A percentile compares a stretch with the other conserved stretches of the same genome.
Evolutionary conservation across 2,888 invertebrate genomes (phyloP).

Genomic region (Lasius platythorax): DNA sequence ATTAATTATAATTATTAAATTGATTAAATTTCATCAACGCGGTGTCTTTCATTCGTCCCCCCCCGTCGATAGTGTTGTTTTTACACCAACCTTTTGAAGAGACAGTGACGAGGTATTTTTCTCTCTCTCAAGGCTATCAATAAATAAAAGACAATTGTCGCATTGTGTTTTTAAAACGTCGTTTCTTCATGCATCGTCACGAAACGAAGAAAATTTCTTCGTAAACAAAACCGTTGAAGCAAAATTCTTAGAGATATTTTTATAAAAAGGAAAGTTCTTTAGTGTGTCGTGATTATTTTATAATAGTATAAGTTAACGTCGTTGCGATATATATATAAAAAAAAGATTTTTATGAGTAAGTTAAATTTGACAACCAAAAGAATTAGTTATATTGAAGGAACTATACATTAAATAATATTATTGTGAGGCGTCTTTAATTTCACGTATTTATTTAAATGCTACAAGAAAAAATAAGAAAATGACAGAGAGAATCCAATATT

Average conservation of each 20-base stretch:
- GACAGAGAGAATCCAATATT: not conserved
- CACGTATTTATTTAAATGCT: not conserved
- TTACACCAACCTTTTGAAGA: slow-evolving; percentile 4
- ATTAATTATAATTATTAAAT: too few species aligned
- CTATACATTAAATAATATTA: not conserved
- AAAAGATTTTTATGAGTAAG: not conserved
- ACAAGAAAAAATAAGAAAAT: not conserved
- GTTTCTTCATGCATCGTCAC: slow-evolving; percentile 14
- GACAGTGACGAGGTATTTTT: not conserved
- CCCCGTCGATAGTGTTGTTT: not conserved
- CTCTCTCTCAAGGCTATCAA: not conserved
- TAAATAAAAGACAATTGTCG: slow-evolving; percentile 21
- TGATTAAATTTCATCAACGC: slow-evolving; percentile 44
- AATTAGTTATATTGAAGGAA: not conserved
- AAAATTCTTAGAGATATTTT: not conserved
- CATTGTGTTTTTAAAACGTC: slow-evolving; percentile 33
- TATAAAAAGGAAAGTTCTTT: not conserved
- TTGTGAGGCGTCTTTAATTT: not conserved
- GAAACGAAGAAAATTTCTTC: not conserved
- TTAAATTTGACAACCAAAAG: not conserved
- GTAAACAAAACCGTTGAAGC: not conserved
- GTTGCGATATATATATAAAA: not conserved
- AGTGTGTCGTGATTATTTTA: not conserved
- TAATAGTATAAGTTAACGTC: not conserved
- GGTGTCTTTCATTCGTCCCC: not conserved